Conservation (phyloP, 2,888 invertebrate genomes). For the Cryptocheilus praepositus region DNA sequence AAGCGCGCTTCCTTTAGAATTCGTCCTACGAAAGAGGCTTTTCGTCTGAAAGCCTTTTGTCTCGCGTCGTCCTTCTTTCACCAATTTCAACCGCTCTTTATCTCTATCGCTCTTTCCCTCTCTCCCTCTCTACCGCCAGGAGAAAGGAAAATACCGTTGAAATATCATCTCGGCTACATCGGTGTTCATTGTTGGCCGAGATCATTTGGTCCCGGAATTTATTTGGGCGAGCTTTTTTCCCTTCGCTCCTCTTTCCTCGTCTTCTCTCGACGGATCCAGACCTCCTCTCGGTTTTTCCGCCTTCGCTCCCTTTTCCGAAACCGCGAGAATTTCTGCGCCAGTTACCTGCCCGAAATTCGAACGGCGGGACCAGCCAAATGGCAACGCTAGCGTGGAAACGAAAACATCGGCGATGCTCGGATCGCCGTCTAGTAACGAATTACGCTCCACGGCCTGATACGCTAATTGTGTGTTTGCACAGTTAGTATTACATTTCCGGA, state of each 20-base stretch:
- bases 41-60: conserved; percentile 41
- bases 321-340: too few relatives aligned
- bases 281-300: too few relatives aligned
- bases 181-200: conserved; percentile 40
- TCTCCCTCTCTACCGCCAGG: neutral
- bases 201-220: conserved; percentile 46
- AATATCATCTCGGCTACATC: conserved; percentile 36
- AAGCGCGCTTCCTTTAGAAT: conserved; percentile 7
- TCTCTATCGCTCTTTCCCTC: conserved; percentile 10
- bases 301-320: too few relatives aligned
- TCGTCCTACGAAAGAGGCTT: conserved; percentile 19
- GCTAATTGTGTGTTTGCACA: too few relatives aligned
- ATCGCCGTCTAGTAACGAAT: too few relatives aligned
- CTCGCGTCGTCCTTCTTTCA: conserved; percentile 30
- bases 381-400: too few relatives aligned
- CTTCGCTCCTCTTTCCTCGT: neutral
- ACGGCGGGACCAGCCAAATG: too few relatives aligned
- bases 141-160: conserved; percentile 37
- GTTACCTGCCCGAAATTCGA: too few relatives aligned
- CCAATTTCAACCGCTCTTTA: conserved; percentile 27
- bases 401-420: too few relatives aligned
- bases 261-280: neutral
- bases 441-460: too few relatives aligned
- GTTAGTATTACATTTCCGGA: too few relatives aligned
- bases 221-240: conserved; percentile 1